These are phyloP conservation scores for Paraescarpia echinospica DNA, from an alignment of 1,140 invertebrate genomes.

Conservation along the genomic window DNA sequence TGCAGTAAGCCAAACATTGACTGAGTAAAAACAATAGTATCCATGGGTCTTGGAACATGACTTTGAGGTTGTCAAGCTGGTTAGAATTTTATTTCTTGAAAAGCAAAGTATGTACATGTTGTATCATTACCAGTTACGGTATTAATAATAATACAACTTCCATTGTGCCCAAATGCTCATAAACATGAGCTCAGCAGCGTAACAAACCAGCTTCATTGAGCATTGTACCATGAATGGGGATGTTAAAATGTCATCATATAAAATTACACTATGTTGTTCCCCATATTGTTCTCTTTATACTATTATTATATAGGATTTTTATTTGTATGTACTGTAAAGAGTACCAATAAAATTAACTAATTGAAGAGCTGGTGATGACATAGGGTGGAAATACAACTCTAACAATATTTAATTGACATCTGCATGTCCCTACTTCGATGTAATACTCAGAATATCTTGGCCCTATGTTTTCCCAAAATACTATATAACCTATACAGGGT, in stretches of 20 bases:
- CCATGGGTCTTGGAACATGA: no score
- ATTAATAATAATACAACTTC: neutral
- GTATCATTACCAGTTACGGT: no score
- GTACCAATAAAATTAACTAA: neutral
- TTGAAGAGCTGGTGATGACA: neutral
- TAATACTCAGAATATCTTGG: neutral
- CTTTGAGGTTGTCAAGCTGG: no score
- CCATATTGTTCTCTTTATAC: no score
- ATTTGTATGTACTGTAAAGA: neutral
- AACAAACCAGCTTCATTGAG: no score
- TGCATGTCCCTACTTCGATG: neutral
- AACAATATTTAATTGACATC: neutral
- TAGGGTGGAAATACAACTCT: neutral
- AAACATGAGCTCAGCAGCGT: neutral
- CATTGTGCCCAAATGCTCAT: neutral
- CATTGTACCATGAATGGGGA: neutral
- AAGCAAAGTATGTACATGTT: no score
- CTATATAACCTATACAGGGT: neutral
- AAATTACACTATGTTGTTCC: no score
- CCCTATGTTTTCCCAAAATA: neutral
- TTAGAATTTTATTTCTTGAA: neutral
- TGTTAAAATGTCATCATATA: no score
- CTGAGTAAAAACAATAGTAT: no score
- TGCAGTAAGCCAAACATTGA: neutral
- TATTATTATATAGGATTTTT: no score